Base-by-base conservation (phyloP, 2,113 vertebrate genomes). In the Sigmodon hispidus region DNA sequence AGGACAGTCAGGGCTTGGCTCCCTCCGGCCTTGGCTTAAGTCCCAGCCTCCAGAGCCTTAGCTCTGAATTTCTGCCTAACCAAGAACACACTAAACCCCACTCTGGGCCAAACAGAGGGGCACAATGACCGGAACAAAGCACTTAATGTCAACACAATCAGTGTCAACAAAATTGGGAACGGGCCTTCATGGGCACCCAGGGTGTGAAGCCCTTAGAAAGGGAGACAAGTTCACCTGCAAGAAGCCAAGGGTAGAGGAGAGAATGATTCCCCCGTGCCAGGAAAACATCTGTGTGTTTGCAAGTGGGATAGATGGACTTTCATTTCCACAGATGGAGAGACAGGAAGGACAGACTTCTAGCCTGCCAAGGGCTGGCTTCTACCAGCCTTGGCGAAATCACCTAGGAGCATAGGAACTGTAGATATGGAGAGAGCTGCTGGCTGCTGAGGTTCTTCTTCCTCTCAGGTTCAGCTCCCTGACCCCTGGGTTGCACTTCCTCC, bases 161-260 rank as follows among this genome's bases (percentile, higher is more conserved):
- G 50, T 55, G 85, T 55, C 36, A 6, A 70, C 67, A 48, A 36
- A 63, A 59, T n/a, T 45, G 22, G 29, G 43, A 81, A 57, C 45
- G 83, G 81, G 13, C 17, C 57, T 29, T 29, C 2, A 0, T 0
- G 19, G 75, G 26, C 59, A 63, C 29, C 0, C 0, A 72, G 24
- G n/a, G 22, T n/a, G 1, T 50, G 50, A 48, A n/a, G 26, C 16
- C 45, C 76, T 50, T 31, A 12, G 1, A 65, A 52, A 36, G 34
- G 1, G 48, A 65, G 19, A 29, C 34, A 5, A 7, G 7, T 31
- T 59, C 29, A 43, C 52, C 45, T 48, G 15, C 13, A 12, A 67
- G 10, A 63, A 50, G n/a, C 63, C 4, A 45, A 50, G 31, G 19
- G 24, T 7, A 22, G 9, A 7, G 61, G 45, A 43, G n/a, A 34